Percentiles rank a stretch among this genome's conserved stretches.
Evolutionary conservation across 2,888 invertebrate species (phyloP).

Genomic region (Cryptus viduatorius): DNA sequence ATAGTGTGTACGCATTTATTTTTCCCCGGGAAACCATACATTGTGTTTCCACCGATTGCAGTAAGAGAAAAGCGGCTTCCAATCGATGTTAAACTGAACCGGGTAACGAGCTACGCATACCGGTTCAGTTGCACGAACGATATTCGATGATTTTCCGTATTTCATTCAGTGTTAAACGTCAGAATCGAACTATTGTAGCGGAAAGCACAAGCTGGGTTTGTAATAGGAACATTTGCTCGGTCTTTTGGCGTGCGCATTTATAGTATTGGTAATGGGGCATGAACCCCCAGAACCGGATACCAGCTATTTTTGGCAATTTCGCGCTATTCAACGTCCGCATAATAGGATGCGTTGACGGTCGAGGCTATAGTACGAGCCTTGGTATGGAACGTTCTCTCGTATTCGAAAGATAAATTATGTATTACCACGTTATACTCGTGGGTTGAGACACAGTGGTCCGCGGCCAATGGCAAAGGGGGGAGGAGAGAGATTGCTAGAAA

Average conservation of each 20-base stretch:
- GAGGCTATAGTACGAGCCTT: constrained; percentile 11
- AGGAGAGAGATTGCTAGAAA: constrained; percentile 31
- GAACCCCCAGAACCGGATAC: constrained; percentile 66
- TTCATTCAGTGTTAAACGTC: neutral
- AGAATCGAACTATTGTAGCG: neutral
- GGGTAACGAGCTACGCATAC: too few relatives aligned
- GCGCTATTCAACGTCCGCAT: constrained; percentile 62
- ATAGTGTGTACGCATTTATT: too few relatives aligned
- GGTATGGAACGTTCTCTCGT: constrained; percentile 24
- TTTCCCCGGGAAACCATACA: too few relatives aligned
- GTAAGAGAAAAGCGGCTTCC: too few relatives aligned
- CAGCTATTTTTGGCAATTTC: constrained; percentile 80
- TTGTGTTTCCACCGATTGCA: too few relatives aligned
- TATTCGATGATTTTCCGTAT: neutral
- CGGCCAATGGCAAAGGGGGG: constrained; percentile 14
- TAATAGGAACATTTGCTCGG: constrained; percentile 54
- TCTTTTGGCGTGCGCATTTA: constrained; percentile 47
- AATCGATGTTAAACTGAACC: too few relatives aligned
- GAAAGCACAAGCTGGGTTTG: neutral
- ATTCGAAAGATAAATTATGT: constrained; percentile 65
- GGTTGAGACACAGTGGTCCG: constrained; percentile 7
- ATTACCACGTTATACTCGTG: constrained; percentile 38
- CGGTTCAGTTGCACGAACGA: neutral
- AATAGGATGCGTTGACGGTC: constrained; percentile 60
- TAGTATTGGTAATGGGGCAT: constrained; percentile 64